Conservation (phyloP, 35 echinoderm and acorn worm genomes). For the Stichopus chloronotus region DNA sequence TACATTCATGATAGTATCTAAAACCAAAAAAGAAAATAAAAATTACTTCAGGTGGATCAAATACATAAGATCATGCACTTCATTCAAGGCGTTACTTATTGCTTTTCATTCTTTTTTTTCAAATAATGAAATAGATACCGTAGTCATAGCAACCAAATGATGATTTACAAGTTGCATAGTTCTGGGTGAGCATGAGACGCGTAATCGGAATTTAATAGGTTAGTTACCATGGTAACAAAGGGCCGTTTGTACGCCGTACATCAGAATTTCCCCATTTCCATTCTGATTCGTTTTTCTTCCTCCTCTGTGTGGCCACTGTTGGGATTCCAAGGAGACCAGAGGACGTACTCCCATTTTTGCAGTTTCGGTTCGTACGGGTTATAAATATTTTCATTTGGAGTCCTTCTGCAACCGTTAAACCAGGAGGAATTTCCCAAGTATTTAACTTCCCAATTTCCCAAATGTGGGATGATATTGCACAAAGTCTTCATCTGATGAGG, state of each 20-base stretch:
- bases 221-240: neutral
- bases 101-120: no score
- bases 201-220: no score
- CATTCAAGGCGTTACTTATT: no score
- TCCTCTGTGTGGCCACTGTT: neutral
- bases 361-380: slow-evolving; percentile 18
- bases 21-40: no score
- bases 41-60: no score
- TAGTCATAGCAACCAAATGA: no score
- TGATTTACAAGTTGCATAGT: no score
- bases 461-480: slow-evolving; percentile 63
- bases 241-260: neutral
- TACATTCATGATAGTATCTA: no score
- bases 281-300: neutral
- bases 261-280: slow-evolving; percentile 41
- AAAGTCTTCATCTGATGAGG: slow-evolving; percentile 30
- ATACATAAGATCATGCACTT: no score
- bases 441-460: slow-evolving; percentile 46
- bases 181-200: no score
- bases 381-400: slow-evolving; percentile 2
- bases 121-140: no score
- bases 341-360: slow-evolving; percentile 25
- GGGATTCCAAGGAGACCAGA: slow-evolving; percentile 54
- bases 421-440: slow-evolving; percentile 57
- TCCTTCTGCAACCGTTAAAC: slow-evolving; percentile 69